Evolutionary conservation across 2,888 invertebrate genomes (phyloP).

Genomic region (Tigriopus californicus): DNA sequence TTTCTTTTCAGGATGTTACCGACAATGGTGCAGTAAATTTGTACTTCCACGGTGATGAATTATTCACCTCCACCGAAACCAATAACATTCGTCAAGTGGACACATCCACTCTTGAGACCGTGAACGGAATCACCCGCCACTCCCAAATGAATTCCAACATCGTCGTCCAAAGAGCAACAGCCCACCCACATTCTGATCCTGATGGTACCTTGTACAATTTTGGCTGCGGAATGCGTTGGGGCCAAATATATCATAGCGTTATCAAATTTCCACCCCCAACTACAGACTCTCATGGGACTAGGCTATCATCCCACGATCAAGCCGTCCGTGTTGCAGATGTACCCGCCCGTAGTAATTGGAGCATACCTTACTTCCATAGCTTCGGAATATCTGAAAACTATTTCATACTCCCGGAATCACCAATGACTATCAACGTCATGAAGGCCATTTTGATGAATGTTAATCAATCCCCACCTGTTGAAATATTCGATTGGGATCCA

Average conservation of each 20-base stretch:
- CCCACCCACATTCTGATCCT: conserved; percentile 62
- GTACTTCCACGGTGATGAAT: conserved; percentile 28
- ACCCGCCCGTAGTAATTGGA: conserved; percentile 23
- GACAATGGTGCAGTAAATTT: conserved; percentile 33
- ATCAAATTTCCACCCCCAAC: conserved; percentile 15
- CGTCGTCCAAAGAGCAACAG: conserved; percentile 32
- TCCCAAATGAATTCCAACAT: conserved; percentile 15
- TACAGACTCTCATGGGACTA: too few species aligned
- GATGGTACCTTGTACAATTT: conserved; percentile 62
- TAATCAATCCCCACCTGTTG: too few species aligned
- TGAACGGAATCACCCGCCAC: background rate
- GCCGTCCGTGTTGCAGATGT: conserved; percentile 17
- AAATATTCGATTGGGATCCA: too few species aligned
- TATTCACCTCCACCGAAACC: conserved; percentile 33
- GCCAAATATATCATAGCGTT: conserved; percentile 15
- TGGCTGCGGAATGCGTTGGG: conserved; percentile 35
- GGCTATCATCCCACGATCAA: too few species aligned
- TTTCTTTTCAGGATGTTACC: conserved; percentile 26
- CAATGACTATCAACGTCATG: conserved; percentile 21
- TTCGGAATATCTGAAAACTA: conserved; percentile 30
- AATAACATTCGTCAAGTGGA: conserved; percentile 28
- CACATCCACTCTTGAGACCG: conserved; percentile 25
- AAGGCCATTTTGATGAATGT: too few species aligned
- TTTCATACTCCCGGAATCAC: conserved; percentile 29
- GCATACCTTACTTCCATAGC: conserved; percentile 27